These are phyloP conservation scores for Drosophila sturtevanti DNA, from an alignment of 1,140 invertebrate species.

Conservation along the genomic window DNA sequence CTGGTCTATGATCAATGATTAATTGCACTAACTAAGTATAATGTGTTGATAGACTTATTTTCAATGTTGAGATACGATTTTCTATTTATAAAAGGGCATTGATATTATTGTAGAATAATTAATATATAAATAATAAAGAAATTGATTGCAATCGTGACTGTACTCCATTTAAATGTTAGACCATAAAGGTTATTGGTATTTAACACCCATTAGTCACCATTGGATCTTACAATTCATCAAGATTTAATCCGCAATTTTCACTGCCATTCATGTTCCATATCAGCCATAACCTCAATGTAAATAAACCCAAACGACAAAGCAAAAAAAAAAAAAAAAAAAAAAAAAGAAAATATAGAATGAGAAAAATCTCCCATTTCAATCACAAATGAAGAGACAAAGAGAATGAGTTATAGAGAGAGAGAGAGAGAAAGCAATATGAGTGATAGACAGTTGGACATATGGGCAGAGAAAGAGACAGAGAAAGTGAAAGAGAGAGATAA, in stretches of 20 bases:
- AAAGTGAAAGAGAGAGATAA: neutral
- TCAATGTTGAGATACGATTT: too few species aligned
- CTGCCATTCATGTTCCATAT: conserved; percentile 13
- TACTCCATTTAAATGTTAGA: neutral
- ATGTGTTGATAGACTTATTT: too few species aligned
- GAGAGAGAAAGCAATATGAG: neutral
- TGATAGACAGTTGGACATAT: conserved; percentile 15
- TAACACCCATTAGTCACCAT: conserved; percentile 7
- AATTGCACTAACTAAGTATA: too few species aligned
- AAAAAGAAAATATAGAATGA: neutral
- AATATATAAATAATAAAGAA: too few species aligned
- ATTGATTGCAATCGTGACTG: neutral
- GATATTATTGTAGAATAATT: too few species aligned
- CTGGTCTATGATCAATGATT: too few species aligned
- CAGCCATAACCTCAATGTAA: conserved; percentile 40
- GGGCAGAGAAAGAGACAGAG: neutral
- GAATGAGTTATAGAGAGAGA: neutral
- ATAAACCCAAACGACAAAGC: conserved; percentile 15
- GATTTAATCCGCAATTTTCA: conserved; percentile 26
- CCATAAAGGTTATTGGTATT: conserved; percentile 5
- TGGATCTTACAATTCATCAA: conserved; percentile 6
- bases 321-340: conserved; percentile 13
- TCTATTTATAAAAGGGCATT: too few species aligned
- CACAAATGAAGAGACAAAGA: conserved; percentile 25
- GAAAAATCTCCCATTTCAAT: conserved; percentile 24